These are phyloP conservation scores for Terrapene triunguis DNA, from an alignment of 2,113 vertebrate genomes.

Conservation along the genomic window DNA sequence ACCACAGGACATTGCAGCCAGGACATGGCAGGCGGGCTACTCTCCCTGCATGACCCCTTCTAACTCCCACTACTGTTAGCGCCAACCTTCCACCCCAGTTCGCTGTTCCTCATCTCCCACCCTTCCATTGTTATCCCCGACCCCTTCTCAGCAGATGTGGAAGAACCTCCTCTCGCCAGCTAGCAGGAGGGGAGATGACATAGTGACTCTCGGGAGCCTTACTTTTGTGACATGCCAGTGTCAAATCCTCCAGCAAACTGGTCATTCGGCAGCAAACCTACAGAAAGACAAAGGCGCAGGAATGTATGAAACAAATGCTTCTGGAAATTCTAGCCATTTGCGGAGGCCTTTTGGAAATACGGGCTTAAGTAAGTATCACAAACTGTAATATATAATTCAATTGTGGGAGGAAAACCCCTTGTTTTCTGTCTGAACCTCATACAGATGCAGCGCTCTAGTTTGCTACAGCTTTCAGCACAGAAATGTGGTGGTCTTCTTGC, in stretches of 20 bases:
- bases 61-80: neutral
- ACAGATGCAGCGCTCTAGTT: conserved; percentile 60
- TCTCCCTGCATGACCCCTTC: neutral
- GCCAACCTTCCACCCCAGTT: neutral
- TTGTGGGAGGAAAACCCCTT: conserved; percentile 52
- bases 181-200: neutral
- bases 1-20: neutral
- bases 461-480: conserved; percentile 59
- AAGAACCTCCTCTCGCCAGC: neutral
- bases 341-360: neutral
- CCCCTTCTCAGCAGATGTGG: neutral
- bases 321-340: neutral
- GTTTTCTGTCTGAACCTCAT: conserved; percentile 48
- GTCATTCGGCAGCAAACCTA: neutral
- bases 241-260: neutral
- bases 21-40: neutral
- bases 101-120: neutral
- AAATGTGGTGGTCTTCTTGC: conserved; percentile 48
- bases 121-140: neutral
- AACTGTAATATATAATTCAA: conserved; percentile 43
- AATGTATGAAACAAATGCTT: neutral
- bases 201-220: neutral
- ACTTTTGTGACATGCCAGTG: neutral
- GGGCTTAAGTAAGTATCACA: conserved; percentile 15
- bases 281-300: neutral